These are phyloP conservation scores for Rhynchotus rufescens DNA, from an alignment of 2,797 vertebrate species.

Conservation along the genomic window DNA sequence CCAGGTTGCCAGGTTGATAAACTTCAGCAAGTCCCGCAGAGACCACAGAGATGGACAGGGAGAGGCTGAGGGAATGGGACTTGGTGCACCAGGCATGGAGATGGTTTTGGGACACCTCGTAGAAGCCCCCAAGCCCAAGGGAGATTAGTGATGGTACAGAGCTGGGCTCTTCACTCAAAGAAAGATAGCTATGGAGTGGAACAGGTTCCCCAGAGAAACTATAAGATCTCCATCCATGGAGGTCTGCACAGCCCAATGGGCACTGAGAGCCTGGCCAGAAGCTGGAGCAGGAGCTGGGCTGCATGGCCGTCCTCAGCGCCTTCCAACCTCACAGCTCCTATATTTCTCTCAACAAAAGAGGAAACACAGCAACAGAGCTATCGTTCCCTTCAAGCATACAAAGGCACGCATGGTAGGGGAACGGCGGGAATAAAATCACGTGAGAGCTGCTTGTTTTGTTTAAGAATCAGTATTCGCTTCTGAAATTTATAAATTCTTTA, in stretches of 20 bases:
- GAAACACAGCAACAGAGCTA: neutral
- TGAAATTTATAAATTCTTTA: conserved; percentile 28
- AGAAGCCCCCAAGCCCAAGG: neutral
- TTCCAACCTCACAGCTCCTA: neutral
- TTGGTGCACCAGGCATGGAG: neutral
- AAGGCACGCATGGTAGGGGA: neutral
- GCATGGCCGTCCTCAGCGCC: neutral
- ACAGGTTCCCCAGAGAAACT: neutral
- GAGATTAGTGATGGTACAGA: neutral
- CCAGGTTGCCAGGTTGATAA: neutral
- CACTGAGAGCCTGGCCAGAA: neutral
- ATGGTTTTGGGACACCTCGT: accelerated
- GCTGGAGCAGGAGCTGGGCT: neutral
- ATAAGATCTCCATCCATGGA: neutral
- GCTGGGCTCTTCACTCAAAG: neutral
- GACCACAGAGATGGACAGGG: neutral
- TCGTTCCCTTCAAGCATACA: neutral
- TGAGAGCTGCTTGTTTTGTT: neutral
- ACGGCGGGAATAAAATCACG: neutral
- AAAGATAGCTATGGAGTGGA: neutral
- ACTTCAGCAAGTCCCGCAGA: neutral
- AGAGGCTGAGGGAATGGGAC: accelerated
- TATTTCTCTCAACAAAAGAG: neutral
- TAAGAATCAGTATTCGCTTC: conserved; percentile 16
- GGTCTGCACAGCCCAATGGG: neutral